Conservation (phyloP, 2,113 vertebrate species). For the Dermatemys mawii region DNA sequence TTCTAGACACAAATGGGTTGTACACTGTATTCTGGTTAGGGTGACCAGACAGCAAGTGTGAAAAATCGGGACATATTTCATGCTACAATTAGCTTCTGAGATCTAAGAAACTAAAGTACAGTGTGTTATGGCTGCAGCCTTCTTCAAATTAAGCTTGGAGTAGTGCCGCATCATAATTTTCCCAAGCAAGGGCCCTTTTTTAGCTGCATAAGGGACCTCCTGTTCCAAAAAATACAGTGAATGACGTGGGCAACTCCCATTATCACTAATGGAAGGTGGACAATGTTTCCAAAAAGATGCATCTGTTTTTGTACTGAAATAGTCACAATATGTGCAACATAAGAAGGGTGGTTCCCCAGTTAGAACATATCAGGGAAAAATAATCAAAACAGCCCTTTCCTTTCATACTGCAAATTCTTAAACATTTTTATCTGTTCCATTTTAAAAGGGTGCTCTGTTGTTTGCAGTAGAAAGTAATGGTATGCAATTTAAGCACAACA, state of each 20-base stretch:
- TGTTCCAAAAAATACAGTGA: conserved; percentile 38
- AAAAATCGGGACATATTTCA: not conserved
- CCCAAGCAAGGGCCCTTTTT: not conserved
- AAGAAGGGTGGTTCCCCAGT: not conserved
- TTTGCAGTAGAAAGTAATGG: conserved; percentile 54
- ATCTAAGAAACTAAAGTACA: conserved; percentile 46
- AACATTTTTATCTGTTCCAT: conserved; percentile 17
- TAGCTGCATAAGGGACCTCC: not conserved
- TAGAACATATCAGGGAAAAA: conserved; percentile 9
- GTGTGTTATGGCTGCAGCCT: not conserved
- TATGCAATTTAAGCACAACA: conserved; percentile 39
- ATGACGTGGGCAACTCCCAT: conserved; percentile 8
- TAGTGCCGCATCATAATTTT: conserved; percentile 37
- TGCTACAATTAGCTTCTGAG: conserved; percentile 37
- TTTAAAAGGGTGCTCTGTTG: conserved; percentile 52
- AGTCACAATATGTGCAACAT: not conserved
- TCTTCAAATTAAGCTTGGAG: conserved; percentile 21
- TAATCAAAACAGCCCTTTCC: conserved; percentile 20
- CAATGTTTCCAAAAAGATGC: conserved; percentile 22
- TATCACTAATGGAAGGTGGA: not conserved
- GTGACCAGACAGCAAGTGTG: too few species aligned
- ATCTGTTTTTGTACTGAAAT: too few species aligned
- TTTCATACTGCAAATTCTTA: not conserved
- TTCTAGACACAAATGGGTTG: not conserved
- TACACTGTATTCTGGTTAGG: too few species aligned